Base-by-base conservation (phyloP, 2,888 invertebrate species). In the Agrochola lychnidis region DNA sequence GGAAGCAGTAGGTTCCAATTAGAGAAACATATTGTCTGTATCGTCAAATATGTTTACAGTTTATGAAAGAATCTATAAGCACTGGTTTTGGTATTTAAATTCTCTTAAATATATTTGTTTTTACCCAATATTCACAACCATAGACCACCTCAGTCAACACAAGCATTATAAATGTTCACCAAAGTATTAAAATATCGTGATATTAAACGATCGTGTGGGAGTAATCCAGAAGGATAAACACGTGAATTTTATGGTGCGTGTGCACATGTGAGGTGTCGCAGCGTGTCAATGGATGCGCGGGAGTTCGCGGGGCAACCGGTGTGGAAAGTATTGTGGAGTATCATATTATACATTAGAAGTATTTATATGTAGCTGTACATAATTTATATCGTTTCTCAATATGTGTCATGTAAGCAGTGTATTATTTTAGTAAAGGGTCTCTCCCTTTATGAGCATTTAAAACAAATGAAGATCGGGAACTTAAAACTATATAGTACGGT, bases 161-260 rank as follows among this genome's bases (percentile, higher is more conserved):
- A 74, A 51, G 57, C 63, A 70, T 76, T 73, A 72, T 73, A 82
- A 85, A 86, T 76, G 69, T 80, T 79, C 73, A 87, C 67, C 75
- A 82, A 76, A 82, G 78, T 87, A 89, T 88, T 88, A 87, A 85
- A 88, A 80, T 80, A 80, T 80, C 79, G 48, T 57, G 71, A 70
- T 79, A 79, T 79, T 83, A 80, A 80, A 81, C 66, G 78, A 81
- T 85, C 62, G 82, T 79, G 91, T 91, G 85, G 90, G 90, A 83
- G 89, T 84, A 62, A 83, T 67, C 76, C 70, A 70, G 72, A 81
- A 77, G 80, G 76, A 86, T 88, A 88, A 84, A 89, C 64, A 81
- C 79, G 73, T 74, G 73, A 73, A 73, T 86, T 85, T 84, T 86
- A 86, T 88, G 73, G 70, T 81, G 70, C 56, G 67, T 51, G 62